A percentile compares a stretch with the other conserved stretches of the same genome.
These are phyloP conservation scores for Actinemys pallida DNA, from an alignment of 2,113 vertebrate genomes.

Conservation along the genomic window DNA sequence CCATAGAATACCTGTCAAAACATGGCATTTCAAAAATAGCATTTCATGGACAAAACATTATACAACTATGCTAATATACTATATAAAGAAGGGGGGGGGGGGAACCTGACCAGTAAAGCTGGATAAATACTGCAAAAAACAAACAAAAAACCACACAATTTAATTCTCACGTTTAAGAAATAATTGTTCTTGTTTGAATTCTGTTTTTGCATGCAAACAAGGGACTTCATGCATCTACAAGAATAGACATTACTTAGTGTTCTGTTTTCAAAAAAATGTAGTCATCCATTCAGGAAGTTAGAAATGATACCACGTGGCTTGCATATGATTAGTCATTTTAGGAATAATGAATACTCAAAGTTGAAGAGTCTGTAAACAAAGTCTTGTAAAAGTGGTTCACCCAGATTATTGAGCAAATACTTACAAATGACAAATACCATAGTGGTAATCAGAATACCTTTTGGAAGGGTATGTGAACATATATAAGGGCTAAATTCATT, in stretches of 20 bases:
- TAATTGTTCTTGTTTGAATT: not conserved
- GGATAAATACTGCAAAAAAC: not conserved
- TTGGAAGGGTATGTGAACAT: not conserved
- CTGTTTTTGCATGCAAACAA: not conserved
- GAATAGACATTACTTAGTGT: not conserved
- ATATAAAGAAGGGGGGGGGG: not conserved
- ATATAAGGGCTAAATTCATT: not conserved
- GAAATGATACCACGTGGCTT: not conserved
- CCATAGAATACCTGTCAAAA: not conserved
- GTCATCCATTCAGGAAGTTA: not conserved
- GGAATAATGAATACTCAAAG: not conserved
- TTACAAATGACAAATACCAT: not conserved
- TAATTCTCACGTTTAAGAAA: not conserved
- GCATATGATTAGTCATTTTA: not conserved
- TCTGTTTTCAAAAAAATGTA: not conserved
- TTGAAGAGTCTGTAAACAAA: rapidly evolving
- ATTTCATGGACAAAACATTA: not conserved
- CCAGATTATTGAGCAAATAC: not conserved
- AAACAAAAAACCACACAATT: not conserved
- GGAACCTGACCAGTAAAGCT: not conserved
- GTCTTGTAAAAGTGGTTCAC: not conserved
- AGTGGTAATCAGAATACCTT: not conserved
- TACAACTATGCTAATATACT: not conserved
- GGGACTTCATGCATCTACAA: not conserved
- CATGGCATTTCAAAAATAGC: not conserved